Evolutionary conservation across 1,140 invertebrate genomes (phyloP).

Genomic region (Aradophagus sp.): DNA sequence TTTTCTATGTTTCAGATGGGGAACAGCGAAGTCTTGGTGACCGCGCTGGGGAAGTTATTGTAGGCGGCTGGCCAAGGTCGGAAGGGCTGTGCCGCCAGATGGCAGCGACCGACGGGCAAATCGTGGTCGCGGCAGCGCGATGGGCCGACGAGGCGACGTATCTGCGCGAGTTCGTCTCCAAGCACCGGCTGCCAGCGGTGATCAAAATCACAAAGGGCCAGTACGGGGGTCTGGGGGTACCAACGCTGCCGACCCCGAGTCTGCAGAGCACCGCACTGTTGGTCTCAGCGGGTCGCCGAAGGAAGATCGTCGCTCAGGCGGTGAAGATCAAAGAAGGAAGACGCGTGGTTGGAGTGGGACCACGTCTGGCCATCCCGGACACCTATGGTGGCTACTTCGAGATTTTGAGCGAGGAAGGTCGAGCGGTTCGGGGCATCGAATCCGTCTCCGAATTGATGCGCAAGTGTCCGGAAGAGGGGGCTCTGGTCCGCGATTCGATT

Average conservation of each 20-base stretch:
- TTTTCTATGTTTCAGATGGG: constrained; percentile 61
- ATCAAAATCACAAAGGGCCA: constrained; percentile 94
- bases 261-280: constrained; percentile 89
- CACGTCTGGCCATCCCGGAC: constrained; percentile 90
- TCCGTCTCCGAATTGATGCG: constrained; percentile 88
- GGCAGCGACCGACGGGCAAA: constrained; percentile 90
- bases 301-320: constrained; percentile 91
- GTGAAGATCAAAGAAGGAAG: constrained; percentile 92
- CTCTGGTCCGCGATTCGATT: constrained; percentile 89
- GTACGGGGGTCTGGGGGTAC: constrained; percentile 90
- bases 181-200: constrained; percentile 86
- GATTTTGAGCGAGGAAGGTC: constrained; percentile 92
- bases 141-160: constrained; percentile 88
- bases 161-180: constrained; percentile 86
- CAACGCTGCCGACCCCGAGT: constrained; percentile 87
- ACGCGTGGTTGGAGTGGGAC: constrained; percentile 84
- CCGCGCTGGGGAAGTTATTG: constrained; percentile 34
- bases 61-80: constrained; percentile 41
- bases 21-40: constrained; percentile 49
- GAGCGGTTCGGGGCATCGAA: constrained; percentile 91
- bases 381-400: constrained; percentile 95
- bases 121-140: constrained; percentile 86
- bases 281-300: constrained; percentile 85
- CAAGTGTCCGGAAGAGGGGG: constrained; percentile 83
- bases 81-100: constrained; percentile 69